These are phyloP conservation scores for Bombycilla garrulus DNA, from an alignment of 2,113 vertebrate genomes.

Conservation along the genomic window DNA sequence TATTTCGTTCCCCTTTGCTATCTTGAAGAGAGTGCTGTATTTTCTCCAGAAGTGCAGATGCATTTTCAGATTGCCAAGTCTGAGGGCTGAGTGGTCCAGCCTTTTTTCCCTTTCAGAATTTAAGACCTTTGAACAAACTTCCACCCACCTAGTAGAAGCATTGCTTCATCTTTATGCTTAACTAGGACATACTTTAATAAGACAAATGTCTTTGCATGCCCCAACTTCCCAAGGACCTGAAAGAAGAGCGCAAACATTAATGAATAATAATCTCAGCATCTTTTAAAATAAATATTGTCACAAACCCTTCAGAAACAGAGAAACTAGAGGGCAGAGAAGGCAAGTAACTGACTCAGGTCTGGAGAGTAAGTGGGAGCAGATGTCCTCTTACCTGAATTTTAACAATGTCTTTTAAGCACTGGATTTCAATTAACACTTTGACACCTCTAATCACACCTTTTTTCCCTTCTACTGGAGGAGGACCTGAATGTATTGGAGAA, in stretches of 20 bases:
- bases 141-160: not conserved
- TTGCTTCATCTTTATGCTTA: not conserved
- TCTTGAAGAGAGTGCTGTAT: not conserved
- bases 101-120: not conserved
- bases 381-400: not conserved
- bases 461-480: not conserved
- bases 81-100: not conserved
- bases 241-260: not conserved
- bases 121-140: not conserved
- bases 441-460: not conserved
- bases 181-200: not conserved
- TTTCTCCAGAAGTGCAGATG: not conserved
- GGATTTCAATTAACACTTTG: not conserved
- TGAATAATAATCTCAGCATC: not conserved
- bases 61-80: not conserved
- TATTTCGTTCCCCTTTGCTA: not conserved
- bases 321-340: not conserved
- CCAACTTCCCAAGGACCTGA: not conserved
- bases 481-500: not conserved
- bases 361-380: not conserved
- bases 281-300: not conserved
- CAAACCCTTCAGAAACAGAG: fast-evolving
- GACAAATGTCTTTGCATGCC: not conserved
- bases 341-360: not conserved
- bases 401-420: not conserved